A percentile compares a stretch with the other conserved stretches of the same genome.
Conservation (phyloP, 2,113 vertebrate genomes). For the Diphyllodes magnificus region DNA sequence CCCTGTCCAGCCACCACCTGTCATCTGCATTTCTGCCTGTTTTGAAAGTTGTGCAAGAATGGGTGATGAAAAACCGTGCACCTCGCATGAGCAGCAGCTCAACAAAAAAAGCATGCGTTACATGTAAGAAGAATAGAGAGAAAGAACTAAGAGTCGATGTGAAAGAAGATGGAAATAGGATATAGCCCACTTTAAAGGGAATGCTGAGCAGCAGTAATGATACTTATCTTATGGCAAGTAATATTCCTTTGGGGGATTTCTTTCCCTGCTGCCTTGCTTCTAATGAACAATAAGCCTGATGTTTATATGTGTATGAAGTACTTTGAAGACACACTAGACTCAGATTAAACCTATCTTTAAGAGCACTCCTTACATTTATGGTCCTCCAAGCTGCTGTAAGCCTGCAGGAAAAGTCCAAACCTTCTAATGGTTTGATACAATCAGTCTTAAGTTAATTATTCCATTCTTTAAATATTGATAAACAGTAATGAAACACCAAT, state of each 20-base stretch:
- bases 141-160: neutral
- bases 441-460: conserved; percentile 13
- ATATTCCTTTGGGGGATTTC: conserved; percentile 17
- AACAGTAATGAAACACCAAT: neutral
- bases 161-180: neutral
- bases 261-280: neutral
- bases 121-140: neutral
- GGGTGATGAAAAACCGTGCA: neutral
- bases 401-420: neutral
- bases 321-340: conserved; percentile 26
- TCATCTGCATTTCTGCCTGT: neutral
- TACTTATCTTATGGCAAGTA: conserved; percentile 18
- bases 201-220: neutral
- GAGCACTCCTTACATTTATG: neutral
- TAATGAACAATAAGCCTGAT: conserved; percentile 50
- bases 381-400: conserved; percentile 32
- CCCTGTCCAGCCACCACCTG: neutral
- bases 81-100: fast-evolving
- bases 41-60: neutral
- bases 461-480: conserved; percentile 11
- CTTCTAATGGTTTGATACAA: neutral
- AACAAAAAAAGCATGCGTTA: neutral
- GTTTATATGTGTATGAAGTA: neutral
- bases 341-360: conserved; percentile 41
- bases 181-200: neutral